phyloP scores from a whole-genome alignment of 1,140 invertebrate genomes.

The Mactra quadrangularis region DNA sequence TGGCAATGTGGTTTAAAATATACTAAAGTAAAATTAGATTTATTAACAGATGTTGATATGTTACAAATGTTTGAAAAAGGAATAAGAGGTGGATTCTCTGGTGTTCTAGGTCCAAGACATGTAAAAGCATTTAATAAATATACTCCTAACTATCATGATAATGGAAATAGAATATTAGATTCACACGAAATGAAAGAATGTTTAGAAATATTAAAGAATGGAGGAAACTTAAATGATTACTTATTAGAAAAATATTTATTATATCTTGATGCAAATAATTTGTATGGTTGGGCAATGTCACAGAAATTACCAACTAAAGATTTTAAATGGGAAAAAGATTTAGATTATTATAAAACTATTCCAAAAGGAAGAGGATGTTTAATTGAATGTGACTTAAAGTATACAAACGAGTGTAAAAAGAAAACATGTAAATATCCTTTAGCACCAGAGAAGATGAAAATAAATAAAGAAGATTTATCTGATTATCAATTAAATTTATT shows the following conservation, averaged over 20 bases:
- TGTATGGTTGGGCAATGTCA: constrained; percentile 66
- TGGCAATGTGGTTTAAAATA: constrained; percentile 60
- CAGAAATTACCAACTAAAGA: constrained; percentile 53
- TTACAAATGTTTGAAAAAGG: constrained; percentile 75
- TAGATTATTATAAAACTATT: no score
- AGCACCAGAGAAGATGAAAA: no score
- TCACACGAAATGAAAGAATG: constrained; percentile 58
- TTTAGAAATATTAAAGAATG: constrained; percentile 69
- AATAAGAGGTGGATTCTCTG: constrained; percentile 70
- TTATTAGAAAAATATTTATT: constrained; percentile 7
- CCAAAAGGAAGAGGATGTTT: no score
- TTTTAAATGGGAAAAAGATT: no score
- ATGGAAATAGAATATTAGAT: no score
- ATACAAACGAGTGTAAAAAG: no score
- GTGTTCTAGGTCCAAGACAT: no score
- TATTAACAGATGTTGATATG: constrained; percentile 67
- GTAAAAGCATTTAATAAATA: no score
- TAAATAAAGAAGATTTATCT: constrained; percentile 36
- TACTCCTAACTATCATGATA: no score
- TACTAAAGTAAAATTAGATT: constrained; percentile 64
- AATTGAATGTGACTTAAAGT: no score
- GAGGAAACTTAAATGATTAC: constrained; percentile 8
- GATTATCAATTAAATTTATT: no score
- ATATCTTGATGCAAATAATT: constrained; percentile 65
- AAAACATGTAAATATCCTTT: no score